Percentiles rank a stretch among this genome's conserved stretches.
phyloP scores from a whole-genome alignment of 2,888 invertebrate species.

The Schizotus pectinicornis region DNA sequence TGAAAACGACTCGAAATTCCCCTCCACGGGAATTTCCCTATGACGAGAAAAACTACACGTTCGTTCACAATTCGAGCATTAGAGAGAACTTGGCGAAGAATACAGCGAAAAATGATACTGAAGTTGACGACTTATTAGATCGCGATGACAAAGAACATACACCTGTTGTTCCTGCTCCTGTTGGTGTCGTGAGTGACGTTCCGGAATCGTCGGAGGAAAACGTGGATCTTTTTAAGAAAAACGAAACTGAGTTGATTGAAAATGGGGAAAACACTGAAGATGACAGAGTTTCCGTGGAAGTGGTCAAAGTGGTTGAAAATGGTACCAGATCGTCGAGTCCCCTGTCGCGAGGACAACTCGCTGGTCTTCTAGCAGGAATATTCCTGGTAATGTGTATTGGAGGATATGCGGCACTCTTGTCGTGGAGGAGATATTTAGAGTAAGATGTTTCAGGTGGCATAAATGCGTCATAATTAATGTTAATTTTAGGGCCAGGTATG shows the following conservation, averaged over 20 bases:
- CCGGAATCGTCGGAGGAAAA: background rate
- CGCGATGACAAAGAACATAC: background rate
- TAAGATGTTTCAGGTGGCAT: constrained; percentile 48
- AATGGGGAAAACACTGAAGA: constrained; percentile 35
- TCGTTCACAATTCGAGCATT: constrained; percentile 20
- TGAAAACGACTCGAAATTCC: background rate
- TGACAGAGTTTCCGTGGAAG: constrained; percentile 1
- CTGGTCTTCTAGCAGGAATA: constrained; percentile 38
- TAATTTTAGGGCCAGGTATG: constrained; percentile 53
- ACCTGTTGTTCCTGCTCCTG: background rate
- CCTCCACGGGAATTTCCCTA: constrained; percentile 17
- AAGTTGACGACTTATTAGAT: constrained; percentile 8
- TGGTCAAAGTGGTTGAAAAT: background rate
- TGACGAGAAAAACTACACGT: constrained; percentile 11
- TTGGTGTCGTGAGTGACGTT: too few species aligned
- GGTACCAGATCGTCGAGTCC: constrained; percentile 4
- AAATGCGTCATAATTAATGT: constrained; percentile 3
- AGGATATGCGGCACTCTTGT: constrained; percentile 54
- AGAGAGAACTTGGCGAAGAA: constrained; percentile 9
- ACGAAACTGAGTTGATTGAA: constrained; percentile 30
- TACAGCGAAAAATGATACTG: constrained; percentile 8
- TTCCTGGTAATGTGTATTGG: constrained; percentile 51
- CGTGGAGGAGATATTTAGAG: constrained; percentile 58
- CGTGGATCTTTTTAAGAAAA: background rate
- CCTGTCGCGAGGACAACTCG: constrained; percentile 36